Evolutionary conservation across 2,113 vertebrate genomes (phyloP).

Genomic region (Dunckerocampus dactyliophorus): DNA sequence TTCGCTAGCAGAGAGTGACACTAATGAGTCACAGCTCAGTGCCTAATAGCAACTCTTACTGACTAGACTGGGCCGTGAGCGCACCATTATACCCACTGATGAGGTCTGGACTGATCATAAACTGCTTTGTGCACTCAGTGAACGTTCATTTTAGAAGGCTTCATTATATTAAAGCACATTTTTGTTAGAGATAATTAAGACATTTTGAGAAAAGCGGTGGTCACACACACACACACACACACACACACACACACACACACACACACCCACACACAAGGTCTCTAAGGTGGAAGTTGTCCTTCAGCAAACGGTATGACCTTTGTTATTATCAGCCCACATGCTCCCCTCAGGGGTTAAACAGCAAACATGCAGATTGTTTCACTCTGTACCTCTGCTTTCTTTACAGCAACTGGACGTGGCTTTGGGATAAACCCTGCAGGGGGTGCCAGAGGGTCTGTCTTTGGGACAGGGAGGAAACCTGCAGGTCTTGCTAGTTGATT

Average conservation of each 20-base stretch:
- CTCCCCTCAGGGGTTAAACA: constrained; percentile 23
- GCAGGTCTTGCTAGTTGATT: constrained; percentile 51
- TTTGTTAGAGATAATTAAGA: background rate
- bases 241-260: no score
- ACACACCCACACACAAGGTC: background rate
- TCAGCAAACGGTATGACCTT: constrained; percentile 2
- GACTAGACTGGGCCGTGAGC: constrained; percentile 23
- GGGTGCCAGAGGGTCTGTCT: constrained; percentile 61
- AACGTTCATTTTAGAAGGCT: constrained; percentile 11
- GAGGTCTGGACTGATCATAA: constrained; percentile 26
- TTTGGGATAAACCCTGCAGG: constrained; percentile 72
- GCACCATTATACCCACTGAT: constrained; percentile 36
- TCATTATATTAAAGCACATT: background rate
- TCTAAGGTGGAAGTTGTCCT: background rate
- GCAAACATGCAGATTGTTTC: constrained; percentile 35
- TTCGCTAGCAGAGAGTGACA: constrained; percentile 36
- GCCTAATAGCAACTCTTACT: constrained; percentile 15
- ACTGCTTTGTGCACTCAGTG: constrained; percentile 12
- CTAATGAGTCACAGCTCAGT: constrained; percentile 53
- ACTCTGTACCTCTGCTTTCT: constrained; percentile 67
- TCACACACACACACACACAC: background rate
- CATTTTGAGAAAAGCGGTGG: constrained; percentile 2
- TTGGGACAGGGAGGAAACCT: constrained; percentile 67
- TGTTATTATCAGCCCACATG: constrained; percentile 38
- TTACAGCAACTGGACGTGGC: constrained; percentile 33